Percentiles rank a stretch among this genome's conserved stretches.
phyloP scores from a whole-genome alignment of 2,113 vertebrate species.

The Dendrocopos noguchii region DNA sequence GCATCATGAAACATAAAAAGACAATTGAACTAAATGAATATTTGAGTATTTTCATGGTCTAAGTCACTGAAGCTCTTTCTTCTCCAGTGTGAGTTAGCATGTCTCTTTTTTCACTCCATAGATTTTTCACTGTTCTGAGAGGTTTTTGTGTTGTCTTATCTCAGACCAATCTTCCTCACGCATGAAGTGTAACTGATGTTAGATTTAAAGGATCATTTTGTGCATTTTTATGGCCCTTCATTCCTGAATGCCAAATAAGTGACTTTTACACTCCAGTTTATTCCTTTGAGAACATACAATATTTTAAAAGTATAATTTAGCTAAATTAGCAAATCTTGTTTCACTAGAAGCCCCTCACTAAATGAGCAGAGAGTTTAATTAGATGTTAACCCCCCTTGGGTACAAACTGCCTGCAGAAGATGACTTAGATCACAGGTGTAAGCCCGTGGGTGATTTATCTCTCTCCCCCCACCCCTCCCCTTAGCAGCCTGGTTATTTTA shows the following conservation, averaged over 20 bases:
- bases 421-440: conserved; percentile 1
- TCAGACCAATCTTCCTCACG: background rate
- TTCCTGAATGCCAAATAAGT: background rate
- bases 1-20: background rate
- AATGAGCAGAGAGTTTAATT: background rate
- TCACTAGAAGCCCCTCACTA: background rate
- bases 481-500: conserved; percentile 14
- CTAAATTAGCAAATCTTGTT: conserved; percentile 4
- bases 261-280: background rate
- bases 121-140: background rate
- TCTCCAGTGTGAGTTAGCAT: background rate
- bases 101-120: background rate
- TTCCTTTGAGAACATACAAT: background rate
- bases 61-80: background rate
- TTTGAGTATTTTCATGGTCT: background rate
- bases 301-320: background rate
- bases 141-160: background rate
- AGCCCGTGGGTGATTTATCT: conserved; percentile 30
- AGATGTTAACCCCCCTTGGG: background rate
- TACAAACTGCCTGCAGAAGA: background rate
- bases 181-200: accelerated
- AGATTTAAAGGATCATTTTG: background rate
- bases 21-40: background rate
- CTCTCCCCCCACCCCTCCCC: background rate
- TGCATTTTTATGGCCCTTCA: background rate